Percentiles rank a stretch among this genome's conserved stretches.
Conservation (phyloP, 1,140 invertebrate species). For the Idris sp. region DNA sequence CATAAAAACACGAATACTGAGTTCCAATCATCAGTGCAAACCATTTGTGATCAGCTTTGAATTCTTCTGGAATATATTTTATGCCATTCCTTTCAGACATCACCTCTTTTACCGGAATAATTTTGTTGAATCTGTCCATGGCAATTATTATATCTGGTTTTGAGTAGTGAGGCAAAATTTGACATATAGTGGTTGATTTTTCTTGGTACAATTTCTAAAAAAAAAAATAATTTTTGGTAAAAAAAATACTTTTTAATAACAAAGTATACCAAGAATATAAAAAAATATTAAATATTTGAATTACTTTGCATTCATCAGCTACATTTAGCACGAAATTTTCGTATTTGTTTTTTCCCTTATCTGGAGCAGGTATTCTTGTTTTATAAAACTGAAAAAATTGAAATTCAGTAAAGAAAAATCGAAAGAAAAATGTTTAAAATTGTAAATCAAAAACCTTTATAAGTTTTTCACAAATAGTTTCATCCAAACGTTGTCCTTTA, state of each 20-base stretch:
- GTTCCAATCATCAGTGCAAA: conserved; percentile 75
- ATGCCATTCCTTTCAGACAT: conserved; percentile 71
- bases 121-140: conserved; percentile 71
- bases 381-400: neutral
- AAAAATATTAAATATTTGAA: no score
- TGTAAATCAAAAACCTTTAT: conserved; percentile 69
- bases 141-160: conserved; percentile 80
- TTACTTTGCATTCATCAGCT: no score
- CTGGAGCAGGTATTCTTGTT: neutral
- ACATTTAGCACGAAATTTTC: no score
- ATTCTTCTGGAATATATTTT: conserved; percentile 71
- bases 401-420: neutral
- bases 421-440: neutral
- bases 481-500: conserved; percentile 76
- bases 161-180: conserved; percentile 80
- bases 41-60: conserved; percentile 69
- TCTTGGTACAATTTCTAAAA: conserved; percentile 48
- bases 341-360: no score
- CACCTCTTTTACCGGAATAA: conserved; percentile 60
- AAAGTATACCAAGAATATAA: no score
- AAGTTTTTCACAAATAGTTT: conserved; percentile 69
- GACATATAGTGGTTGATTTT: conserved; percentile 70
- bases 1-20: conserved; percentile 72
- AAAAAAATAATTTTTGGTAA: conserved; percentile 6
- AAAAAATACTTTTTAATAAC: no score